phyloP scores from a whole-genome alignment of 2,113 vertebrate genomes.

The Anarhynchus alexandrinus region DNA sequence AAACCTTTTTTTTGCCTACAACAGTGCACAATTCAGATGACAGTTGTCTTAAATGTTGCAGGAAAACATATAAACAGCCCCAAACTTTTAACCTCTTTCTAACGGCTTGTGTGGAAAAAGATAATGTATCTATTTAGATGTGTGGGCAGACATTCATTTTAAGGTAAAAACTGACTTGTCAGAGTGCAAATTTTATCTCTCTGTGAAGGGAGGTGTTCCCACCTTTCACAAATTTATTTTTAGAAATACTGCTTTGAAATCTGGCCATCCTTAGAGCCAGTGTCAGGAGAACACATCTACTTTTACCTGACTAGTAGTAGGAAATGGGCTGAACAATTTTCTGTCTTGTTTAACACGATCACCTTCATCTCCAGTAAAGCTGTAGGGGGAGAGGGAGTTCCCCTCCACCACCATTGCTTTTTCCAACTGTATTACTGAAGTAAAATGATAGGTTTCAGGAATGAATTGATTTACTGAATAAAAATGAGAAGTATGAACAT shows the following conservation, averaged over 20 bases:
- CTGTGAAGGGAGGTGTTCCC: not conserved
- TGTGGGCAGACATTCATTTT: not conserved
- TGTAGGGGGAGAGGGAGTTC: not conserved
- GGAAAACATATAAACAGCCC: not conserved
- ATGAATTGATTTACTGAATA: not conserved
- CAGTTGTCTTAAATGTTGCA: not conserved
- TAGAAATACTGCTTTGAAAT: not conserved
- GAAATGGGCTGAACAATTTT: not conserved
- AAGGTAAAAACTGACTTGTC: not conserved
- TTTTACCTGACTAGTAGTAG: not conserved
- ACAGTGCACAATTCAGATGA: accelerated
- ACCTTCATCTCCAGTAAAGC: not conserved
- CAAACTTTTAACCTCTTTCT: not conserved
- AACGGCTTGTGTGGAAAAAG: not conserved
- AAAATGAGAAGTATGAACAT: not conserved
- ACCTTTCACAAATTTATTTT: not conserved
- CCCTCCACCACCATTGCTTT: not conserved
- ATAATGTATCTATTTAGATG: not conserved
- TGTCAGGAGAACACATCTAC: not conserved
- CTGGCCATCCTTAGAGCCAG: not conserved
- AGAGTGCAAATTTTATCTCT: not conserved
- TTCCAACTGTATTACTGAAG: not conserved
- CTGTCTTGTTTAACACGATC: not conserved
- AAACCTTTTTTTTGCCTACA: not conserved
- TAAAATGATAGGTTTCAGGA: not conserved